A percentile compares a stretch with the other conserved stretches of the same genome.
Evolutionary conservation across 2,113 vertebrate species (phyloP).

Genomic region (Mesitornis unicolor): DNA sequence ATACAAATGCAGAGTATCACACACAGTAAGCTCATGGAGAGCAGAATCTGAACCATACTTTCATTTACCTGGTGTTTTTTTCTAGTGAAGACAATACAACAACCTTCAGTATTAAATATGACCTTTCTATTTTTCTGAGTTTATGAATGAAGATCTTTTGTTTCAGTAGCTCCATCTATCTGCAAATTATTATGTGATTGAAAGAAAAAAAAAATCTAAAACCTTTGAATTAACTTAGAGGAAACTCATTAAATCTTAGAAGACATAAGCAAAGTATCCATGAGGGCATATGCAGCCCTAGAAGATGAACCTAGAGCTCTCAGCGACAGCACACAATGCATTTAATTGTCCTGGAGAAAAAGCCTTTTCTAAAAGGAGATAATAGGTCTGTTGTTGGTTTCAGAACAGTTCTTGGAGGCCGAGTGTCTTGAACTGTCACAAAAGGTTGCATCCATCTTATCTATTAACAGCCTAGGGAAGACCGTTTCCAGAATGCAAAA

Average conservation of each 20-base stretch:
- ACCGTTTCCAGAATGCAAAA: constrained; percentile 68
- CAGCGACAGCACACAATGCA: neutral
- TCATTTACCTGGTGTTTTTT: neutral
- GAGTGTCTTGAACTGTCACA: constrained; percentile 56
- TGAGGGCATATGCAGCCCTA: neutral
- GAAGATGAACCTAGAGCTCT: neutral
- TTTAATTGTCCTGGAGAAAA: constrained; percentile 12
- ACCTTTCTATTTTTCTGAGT: neutral
- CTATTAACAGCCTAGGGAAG: constrained; percentile 60
- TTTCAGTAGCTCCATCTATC: neutral
- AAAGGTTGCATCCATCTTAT: constrained; percentile 63
- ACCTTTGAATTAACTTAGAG: neutral
- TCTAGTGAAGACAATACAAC: neutral
- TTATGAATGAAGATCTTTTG: neutral
- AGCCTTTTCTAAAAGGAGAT: constrained; percentile 40
- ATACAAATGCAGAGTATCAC: neutral
- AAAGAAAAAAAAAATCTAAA: neutral
- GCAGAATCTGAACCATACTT: neutral
- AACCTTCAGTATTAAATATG: neutral
- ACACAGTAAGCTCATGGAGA: neutral
- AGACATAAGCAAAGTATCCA: neutral
- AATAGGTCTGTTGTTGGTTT: constrained; percentile 60
- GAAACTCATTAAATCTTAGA: neutral
- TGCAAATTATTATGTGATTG: neutral
- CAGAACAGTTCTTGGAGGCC: constrained; percentile 30